Evolutionary conservation across 1,140 invertebrate genomes (phyloP).

Genomic region (Zaprionus ornatus): DNA sequence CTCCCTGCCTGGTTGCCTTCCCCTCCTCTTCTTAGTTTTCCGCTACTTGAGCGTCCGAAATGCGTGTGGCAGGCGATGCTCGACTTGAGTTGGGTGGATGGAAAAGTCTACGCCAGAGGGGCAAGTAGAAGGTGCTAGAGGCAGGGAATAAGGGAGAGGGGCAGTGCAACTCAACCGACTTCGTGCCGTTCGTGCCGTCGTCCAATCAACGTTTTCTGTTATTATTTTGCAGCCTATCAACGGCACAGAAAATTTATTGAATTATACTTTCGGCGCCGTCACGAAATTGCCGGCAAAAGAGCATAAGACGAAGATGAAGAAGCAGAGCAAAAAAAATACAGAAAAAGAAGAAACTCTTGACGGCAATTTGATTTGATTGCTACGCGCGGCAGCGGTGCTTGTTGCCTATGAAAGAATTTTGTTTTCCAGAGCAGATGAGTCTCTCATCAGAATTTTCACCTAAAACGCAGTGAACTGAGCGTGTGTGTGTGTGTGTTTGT

Average conservation of each 20-base stretch:
- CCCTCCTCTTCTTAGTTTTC: slow-evolving; percentile 28
- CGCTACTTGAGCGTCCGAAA: slow-evolving; percentile 60
- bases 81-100: slow-evolving; percentile 12
- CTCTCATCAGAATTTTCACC: neutral
- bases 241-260: slow-evolving; percentile 59
- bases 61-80: slow-evolving; percentile 65
- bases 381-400: slow-evolving; percentile 26
- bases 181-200: slow-evolving; percentile 41
- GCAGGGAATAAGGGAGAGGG: neutral
- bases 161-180: slow-evolving; percentile 12
- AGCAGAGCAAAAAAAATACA: neutral
- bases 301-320: neutral
- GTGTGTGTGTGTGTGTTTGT: neutral
- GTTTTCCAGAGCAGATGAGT: neutral
- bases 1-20: neutral
- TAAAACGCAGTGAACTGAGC: neutral
- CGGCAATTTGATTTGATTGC: slow-evolving; percentile 56
- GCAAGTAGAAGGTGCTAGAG: neutral
- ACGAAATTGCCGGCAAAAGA: slow-evolving; percentile 29
- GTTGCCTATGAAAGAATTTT: slow-evolving; percentile 2
- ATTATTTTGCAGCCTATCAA: slow-evolving; percentile 70
- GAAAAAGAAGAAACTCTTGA: neutral
- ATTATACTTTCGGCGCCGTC: slow-evolving; percentile 62
- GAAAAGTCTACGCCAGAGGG: neutral
- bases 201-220: slow-evolving; percentile 65